These are phyloP conservation scores for Athalia circularis DNA, from an alignment of 2,888 invertebrate species.

Conservation along the genomic window DNA sequence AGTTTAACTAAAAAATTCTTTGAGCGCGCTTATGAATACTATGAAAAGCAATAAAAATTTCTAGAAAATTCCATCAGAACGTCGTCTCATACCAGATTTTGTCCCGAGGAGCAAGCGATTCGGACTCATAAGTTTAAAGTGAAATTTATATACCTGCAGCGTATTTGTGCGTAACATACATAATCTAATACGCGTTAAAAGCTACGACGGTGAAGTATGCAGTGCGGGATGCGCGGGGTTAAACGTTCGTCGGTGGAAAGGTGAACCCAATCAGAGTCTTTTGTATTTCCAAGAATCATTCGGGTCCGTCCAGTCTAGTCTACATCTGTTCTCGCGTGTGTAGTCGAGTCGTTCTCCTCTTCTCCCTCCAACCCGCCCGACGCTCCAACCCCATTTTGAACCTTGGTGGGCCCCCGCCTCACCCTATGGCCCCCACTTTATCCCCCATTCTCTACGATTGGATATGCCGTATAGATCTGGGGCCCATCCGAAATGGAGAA, in stretches of 20 bases:
- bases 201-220: not conserved
- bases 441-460: conserved; percentile 56
- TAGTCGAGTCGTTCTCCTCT: conserved; percentile 2
- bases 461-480: conserved; percentile 58
- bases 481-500: conserved; percentile 56
- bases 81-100: no score
- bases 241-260: conserved; percentile 55
- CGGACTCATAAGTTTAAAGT: conserved; percentile 1
- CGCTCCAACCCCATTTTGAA: conserved; percentile 50
- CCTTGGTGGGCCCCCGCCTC: conserved; percentile 47
- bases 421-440: conserved; percentile 42
- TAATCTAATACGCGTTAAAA: conserved; percentile 22
- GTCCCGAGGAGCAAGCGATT: no score
- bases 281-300: conserved; percentile 57
- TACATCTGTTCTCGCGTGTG: conserved; percentile 49
- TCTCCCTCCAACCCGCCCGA: conserved; percentile 32
- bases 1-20: not conserved
- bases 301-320: conserved; percentile 48
- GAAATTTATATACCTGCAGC: conserved; percentile 12
- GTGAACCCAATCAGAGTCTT: conserved; percentile 59
- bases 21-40: no score
- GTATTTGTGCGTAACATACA: conserved; percentile 17
- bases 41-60: no score
- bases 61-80: no score
- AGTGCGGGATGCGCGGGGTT: conserved; percentile 29